Evolutionary conservation across 2,888 invertebrate species (phyloP), one percentile per base, ranked within the genome.

Genomic region (Drosophila mettleri): DNA sequence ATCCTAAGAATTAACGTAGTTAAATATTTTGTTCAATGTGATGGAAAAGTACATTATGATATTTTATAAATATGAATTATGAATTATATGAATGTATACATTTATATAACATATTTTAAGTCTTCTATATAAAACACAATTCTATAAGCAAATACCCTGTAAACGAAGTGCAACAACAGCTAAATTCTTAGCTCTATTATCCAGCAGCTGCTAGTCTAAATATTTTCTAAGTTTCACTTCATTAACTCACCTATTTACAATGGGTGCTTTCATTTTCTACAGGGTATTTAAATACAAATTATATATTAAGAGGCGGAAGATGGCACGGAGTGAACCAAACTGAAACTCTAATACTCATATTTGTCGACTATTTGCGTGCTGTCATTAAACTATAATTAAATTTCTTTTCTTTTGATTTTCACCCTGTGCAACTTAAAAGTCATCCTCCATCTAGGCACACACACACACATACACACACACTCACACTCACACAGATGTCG

Each of bases 381-480:
- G 84, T 76, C 83, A 80, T 77, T 80, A 83, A 74, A 70, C 74
- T 86, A 83, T 86, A 86, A 88, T 88, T 85, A 85, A 88, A 85
- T 85, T 85, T 88, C 85, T 85, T 83, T 83, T 79, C 88, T 85
- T 87, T 87, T 69, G 83, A 83, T 83, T 87, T 87, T 84, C 88
- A 85, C 88, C 88, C 83, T 63, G 43, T 45, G 58, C 69, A 84
- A 83, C 64, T 82, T 76, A 77, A 88, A 80, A 84, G 86, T 84
- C 83, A 84, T 84, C 69, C 72, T 77, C 73, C 64, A 57, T 59
- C 55, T 57, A 60, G 18, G 9, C 18, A 36, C 34, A 34, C 24
- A 24, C 34, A 49, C 49, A 34, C 22, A 49, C 24, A 12, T 9
- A 36, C 16, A 38, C 16, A 38, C 18, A n/a, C 18, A 36, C 34